Base-by-base conservation (phyloP, 1,140 invertebrate species). In the Brachionus asplanchnoidis region DNA sequence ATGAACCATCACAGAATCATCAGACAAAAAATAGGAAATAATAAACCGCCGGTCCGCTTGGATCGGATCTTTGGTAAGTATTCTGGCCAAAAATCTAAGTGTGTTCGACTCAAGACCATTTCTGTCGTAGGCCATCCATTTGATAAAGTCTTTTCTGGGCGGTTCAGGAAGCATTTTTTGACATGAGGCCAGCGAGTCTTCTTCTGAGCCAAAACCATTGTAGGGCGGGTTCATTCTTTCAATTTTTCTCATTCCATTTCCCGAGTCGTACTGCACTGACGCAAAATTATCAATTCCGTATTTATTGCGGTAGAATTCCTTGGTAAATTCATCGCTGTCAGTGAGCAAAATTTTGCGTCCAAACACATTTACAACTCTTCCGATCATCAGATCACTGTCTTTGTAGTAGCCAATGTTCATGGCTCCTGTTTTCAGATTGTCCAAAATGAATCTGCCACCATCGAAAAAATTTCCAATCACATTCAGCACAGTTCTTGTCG, bases 1-100 rank as follows among this genome's bases (percentile, higher is more conserved):
- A 88, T 92, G 94, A 5, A 97, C 92, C 26, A 93, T 92, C 50
- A 96, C 92, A 0, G 94, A 94, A 85, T 96, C 94, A 88, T 97
- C 95, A 85, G 92, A 92, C 60, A 96, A 89, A 88, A 92, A 95
- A 87, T 95, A 94, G 85, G 92, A 93, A 23, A 97, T 92, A 60
- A 96, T 92, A 87, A 97, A 97, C 65, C 92, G 90, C 40, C 95
- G 90, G 6, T 92, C 91, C 60, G 88, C 89, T 88, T 95, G 93
- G 80, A 93, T 92, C 0, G 92, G 91, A 77, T 93, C 92, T 82
- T 93, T 92, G 2, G 92, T 93, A 53, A 94, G 90, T 87, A 96
- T 91, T 86, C 92, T 92, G 1, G 94, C 94, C 44, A 92, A 91
- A 88, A 95, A 96, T 84, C 94, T 91, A 9, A 97, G 89, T n/a